Conservation (phyloP, 1,140 invertebrate species). For the Bilobella aurantiaca region DNA sequence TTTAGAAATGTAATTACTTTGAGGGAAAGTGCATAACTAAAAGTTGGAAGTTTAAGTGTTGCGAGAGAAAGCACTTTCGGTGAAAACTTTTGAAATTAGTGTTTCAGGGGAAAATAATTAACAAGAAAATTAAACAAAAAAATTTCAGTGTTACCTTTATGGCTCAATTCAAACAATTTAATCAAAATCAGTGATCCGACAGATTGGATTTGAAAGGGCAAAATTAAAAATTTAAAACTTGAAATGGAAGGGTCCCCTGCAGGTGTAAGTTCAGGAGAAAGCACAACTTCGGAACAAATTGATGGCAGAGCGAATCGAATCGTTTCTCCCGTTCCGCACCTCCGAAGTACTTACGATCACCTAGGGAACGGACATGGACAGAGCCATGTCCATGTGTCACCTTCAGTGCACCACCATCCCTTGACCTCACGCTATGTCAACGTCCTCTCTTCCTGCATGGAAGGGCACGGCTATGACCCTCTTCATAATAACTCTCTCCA, state of each 20-base stretch:
- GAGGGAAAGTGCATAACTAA: no score
- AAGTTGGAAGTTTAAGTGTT: no score
- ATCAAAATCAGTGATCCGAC: not conserved
- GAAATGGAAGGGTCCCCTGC: not conserved
- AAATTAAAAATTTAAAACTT: not conserved
- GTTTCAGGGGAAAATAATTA: no score
- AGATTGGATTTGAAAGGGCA: not conserved
- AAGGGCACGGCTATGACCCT: no score
- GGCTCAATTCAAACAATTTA: not conserved
- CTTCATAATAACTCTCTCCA: not conserved
- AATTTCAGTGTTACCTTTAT: no score
- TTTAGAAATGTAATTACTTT: no score
- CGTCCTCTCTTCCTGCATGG: not conserved
- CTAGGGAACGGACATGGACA: not conserved
- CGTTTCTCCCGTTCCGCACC: not conserved
- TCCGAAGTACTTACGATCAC: not conserved
- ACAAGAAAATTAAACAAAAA: no score
- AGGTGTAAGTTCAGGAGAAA: not conserved
- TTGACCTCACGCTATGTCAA: not conserved
- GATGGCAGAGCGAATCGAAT: not conserved
- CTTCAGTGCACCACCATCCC: not conserved
- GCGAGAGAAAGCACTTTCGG: no score
- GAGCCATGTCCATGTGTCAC: not conserved
- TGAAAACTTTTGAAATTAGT: no score
- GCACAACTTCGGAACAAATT: not conserved